Base-by-base conservation (phyloP, 1,140 invertebrate species). In the Drosophila repletoides region DNA sequence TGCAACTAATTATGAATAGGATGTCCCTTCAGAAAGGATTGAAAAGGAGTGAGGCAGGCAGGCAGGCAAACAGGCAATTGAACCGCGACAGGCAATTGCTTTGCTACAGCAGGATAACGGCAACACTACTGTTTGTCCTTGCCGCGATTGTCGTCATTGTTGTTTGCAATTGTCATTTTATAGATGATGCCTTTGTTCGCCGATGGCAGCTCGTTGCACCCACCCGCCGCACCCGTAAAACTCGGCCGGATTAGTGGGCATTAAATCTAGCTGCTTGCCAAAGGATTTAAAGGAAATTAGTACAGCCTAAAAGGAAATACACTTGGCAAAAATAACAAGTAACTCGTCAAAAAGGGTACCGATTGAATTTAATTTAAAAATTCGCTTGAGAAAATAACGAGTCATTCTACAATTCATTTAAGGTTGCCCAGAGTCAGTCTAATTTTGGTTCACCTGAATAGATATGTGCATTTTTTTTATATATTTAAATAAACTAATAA, bases 81-180 rank as follows among this genome's bases (percentile, higher is more conserved):
- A 4, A 26, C 2, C 4, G 19, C 7, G 0, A 14, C 15, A 59
- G 45, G 5, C 15, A 6, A 19, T 14, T 0, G 22, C 12, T 17
- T 14, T 0, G 22, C 12, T 17, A 45, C 15, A 24, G n/a, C 55
- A 14, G 52, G 12, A 55, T 21, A 22, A 29, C 33, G 17, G 31
- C 28, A 22, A 69, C 52, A 84, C 79, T 84, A 84, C 79, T 84
- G 79, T 84, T 86, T 86, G 79, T 68, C 79, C 79, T 86, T 84
- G 79, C 53, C 71, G 55, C 79, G 75, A 84, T 84, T 84, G 79
- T 84, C 80, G 80, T 84, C 80, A 84, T 84, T 84, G 80, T 84
- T 84, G 80, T 84, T 84, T 84, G 80, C 80, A 68, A 86, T 84
- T 84, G 80, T 84, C 80, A 84, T 84, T 84, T 84, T 84, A 84